A percentile compares a stretch with the other conserved stretches of the same genome.
These are phyloP conservation scores for Drosophila neocordata DNA, from an alignment of 1,140 invertebrate genomes.

Conservation along the genomic window DNA sequence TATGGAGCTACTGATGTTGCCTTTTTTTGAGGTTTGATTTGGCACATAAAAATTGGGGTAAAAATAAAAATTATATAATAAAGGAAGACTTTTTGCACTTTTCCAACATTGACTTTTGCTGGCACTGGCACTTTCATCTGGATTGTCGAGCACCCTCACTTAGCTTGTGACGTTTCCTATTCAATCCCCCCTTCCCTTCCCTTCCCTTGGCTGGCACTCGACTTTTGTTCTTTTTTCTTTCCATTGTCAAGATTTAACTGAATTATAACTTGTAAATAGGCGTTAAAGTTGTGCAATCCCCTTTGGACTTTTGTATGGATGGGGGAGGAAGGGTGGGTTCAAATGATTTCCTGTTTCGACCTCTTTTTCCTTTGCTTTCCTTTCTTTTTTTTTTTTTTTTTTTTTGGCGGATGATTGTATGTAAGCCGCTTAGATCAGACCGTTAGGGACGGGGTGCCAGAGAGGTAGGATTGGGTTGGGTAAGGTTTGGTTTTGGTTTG, in stretches of 20 bases:
- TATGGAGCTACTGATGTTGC: no score
- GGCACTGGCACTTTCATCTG: background rate
- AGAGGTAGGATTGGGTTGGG: slow-evolving; percentile 33
- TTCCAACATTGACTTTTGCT: background rate
- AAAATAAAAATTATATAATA: background rate
- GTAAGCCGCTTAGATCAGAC: slow-evolving; percentile 70
- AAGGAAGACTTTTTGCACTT: no score
- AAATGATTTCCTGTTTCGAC: slow-evolving; percentile 41
- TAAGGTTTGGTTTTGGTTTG: background rate
- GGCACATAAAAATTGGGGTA: no score
- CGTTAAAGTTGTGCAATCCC: slow-evolving; percentile 79
- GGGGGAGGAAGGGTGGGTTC: slow-evolving; percentile 18
- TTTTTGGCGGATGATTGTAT: slow-evolving; percentile 17
- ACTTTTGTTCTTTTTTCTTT: slow-evolving; percentile 65
- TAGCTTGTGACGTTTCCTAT: no score
- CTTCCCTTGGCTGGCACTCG: slow-evolving; percentile 39
- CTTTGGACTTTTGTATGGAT: slow-evolving; percentile 34
- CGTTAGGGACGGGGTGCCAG: slow-evolving; percentile 39
- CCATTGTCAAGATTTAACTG: slow-evolving; percentile 73
- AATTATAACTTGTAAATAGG: slow-evolving; percentile 82
- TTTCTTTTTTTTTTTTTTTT: background rate
- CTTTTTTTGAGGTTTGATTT: no score
- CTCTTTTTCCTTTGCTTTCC: slow-evolving; percentile 27
- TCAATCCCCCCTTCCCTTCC: no score
- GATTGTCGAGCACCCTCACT: slow-evolving; percentile 2